Base-by-base conservation (phyloP, 1,140 invertebrate species). In the Andricus grossulariae region DNA sequence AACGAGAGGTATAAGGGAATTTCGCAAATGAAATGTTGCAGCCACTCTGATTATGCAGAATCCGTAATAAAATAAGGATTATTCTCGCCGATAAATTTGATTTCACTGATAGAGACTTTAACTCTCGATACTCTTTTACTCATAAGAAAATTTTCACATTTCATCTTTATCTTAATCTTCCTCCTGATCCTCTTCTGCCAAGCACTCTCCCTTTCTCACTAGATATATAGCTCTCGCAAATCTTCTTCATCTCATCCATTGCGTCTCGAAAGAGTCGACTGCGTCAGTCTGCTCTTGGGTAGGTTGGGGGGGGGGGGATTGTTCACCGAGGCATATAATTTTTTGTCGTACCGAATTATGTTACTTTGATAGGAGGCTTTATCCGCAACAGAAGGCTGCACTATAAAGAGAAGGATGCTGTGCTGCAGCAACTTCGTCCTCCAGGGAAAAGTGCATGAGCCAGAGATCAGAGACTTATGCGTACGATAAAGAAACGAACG, bases 171-270 rank as follows among this genome's bases (percentile, higher is more conserved):
- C 39, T 45, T 45, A 45, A 45, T 55, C 52, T 51, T n/a, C 19
- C 25, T 71, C 75, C 60, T 25, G 15, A 74, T 74, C 72, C 71
- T 57, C 74, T 73, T 76, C 73, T 55, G 25, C 25, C 25, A 5
- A 78, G 71, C 49, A 55, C 79, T 76, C 66, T 74, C 49, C 54
- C 8, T 32, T 51, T 11, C 13, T 45, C 39, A 21, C 60, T 60
- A n/a, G n/a, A n/a, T n/a, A 39, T 39, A 50, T 50, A 25, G 15
- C 70, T 72, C 45, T 72, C 57, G 16, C 70, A 66, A 66, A 66
- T 66, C 60, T 66, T 66, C 25, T 66, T 66, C 60, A 66, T 66
- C 60, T 66, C 60, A 66, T 66, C 60, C 60, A 45, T 66, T 66
- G 39, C 60, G 60, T 66, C 60, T 66, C 15, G 21, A 66, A 32